Conservation (phyloP, 2,888 invertebrate genomes). For the Zaprionus obscuricornis region DNA sequence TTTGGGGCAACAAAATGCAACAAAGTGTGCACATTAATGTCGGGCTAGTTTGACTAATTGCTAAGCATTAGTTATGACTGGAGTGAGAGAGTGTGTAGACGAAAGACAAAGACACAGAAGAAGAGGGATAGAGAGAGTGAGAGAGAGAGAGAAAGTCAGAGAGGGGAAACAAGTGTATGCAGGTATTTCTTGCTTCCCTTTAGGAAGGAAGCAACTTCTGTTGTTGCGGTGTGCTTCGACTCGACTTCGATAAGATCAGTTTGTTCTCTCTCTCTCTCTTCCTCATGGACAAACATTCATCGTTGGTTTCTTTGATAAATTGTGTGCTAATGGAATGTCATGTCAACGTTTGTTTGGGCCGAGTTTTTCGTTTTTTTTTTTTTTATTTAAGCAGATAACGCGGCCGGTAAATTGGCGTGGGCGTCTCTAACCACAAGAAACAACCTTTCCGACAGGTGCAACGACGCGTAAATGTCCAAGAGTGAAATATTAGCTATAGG, state of each 20-base stretch:
- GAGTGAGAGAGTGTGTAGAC: too few relatives aligned
- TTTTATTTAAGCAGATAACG: conserved; percentile 53
- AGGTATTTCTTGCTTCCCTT: too few relatives aligned
- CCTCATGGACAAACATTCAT: too few relatives aligned
- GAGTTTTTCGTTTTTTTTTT: too few relatives aligned
- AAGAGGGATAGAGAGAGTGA: too few relatives aligned
- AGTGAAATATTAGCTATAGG: conserved; percentile 43
- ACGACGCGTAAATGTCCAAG: conserved; percentile 51
- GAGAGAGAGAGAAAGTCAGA: too few relatives aligned
- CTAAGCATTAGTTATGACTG: conserved; percentile 46
- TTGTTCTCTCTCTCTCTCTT: too few relatives aligned
- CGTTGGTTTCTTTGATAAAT: conserved; percentile 74
- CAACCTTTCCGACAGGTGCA: conserved; percentile 54
- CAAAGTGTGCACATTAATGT: conserved; percentile 72
- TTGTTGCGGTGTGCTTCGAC: too few relatives aligned
- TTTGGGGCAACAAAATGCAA: conserved; percentile 59
- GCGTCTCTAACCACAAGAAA: conserved; percentile 42
- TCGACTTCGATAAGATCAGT: conserved; percentile 66
- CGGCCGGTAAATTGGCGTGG: conserved; percentile 69
- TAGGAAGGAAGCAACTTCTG: conserved; percentile 53
- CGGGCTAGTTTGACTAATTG: conserved; percentile 74
- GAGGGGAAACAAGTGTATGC: conserved; percentile 6
- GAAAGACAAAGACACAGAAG: too few relatives aligned
- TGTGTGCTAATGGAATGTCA: conserved; percentile 83
- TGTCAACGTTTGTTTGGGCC: conserved; percentile 78